Evolutionary conservation across 2,113 vertebrate species (phyloP).

Genomic region (Dascyllus trimaculatus): DNA sequence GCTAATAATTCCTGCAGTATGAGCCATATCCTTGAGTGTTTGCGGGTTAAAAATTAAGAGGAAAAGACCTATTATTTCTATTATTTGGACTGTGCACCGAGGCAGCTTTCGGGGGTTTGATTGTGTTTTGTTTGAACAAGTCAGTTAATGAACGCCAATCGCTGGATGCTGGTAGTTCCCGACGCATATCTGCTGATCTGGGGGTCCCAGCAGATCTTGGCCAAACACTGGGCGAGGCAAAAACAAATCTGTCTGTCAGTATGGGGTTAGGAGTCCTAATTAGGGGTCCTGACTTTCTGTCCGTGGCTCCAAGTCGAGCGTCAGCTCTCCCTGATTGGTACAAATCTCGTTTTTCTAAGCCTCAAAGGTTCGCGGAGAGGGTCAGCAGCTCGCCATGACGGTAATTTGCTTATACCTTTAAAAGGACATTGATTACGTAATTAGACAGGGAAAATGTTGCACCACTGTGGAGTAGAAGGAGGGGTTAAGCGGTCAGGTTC

Average conservation of each 20-base stretch:
- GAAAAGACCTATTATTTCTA: conserved; percentile 80
- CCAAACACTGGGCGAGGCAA: conserved; percentile 84
- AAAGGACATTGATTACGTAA: conserved; percentile 86
- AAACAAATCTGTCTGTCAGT: conserved; percentile 86
- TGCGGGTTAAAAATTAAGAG: conserved; percentile 50
- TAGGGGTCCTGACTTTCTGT: conserved; percentile 80
- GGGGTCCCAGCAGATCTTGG: conserved; percentile 86
- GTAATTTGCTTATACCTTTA: conserved; percentile 86
- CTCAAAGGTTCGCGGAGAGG: conserved; percentile 81
- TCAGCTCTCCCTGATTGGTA: conserved; percentile 79
- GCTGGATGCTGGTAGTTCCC: conserved; percentile 80
- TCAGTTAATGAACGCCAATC: conserved; percentile 90
- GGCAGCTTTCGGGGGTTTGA: conserved; percentile 79
- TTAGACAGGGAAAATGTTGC: conserved; percentile 78
- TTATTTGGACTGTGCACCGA: conserved; percentile 75
- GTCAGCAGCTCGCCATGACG: conserved; percentile 82
- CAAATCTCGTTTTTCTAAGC: conserved; percentile 82
- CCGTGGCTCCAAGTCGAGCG: conserved; percentile 82
- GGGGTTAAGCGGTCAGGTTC: conserved; percentile 28
- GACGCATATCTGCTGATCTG: conserved; percentile 85
- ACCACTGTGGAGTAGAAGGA: conserved; percentile 27
- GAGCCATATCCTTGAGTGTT: conserved; percentile 55
- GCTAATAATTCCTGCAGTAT: conserved; percentile 59
- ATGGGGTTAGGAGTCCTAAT: conserved; percentile 82
- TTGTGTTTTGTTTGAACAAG: conserved; percentile 88